Base-by-base conservation (phyloP, 2,888 invertebrate genomes). In the Hirtodrosophila trivittata region DNA sequence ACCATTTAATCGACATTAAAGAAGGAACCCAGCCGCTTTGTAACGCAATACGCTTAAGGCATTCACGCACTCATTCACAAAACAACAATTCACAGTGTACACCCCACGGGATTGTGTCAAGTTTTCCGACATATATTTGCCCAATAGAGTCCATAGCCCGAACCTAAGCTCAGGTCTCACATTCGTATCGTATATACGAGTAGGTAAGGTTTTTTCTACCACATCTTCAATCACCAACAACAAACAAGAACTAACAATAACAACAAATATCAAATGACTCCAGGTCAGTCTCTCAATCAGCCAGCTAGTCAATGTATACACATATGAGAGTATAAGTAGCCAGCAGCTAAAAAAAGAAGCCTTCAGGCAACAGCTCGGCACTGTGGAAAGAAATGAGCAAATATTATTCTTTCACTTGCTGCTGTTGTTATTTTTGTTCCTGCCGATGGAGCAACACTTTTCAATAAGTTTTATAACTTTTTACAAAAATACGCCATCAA, bases 381-480 rank as follows among this genome's bases (percentile, higher is more conserved):
- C 18, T 13, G 6, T 49, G 8, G 32, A 35, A 49, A 43, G 51
- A 55, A 26, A 25, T 32, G 16, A 9, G 10, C 28, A 28, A 68
- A 46, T 25, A 54, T 50, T 38, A 21, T 21, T 21, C 5, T 21
- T 21, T 21, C 18, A 21, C 18, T 21, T 21, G 18, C 18, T 21
- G 18, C 18, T 21, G 18, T 21, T 21, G 18, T 21, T 21, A 21
- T 49, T 56, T 28, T 42, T 47, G 14, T 25, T 45, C 5, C 7
- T 21, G 12, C 32, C 38, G 26, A 26, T 52, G 33, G 8, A 3
- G 12, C 51, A 51, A 71, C 52, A 63, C 52, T 43, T 51, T 57
- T 57, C 74, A 57, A 73, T 64, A 68, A 59, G 42, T 52, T 52
- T 16, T 30, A 42, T 13, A 14, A 38, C 26, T 21, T 21, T 21